phyloP scores from a whole-genome alignment of 2,113 vertebrate genomes.

The Cyanoramphus novaezelandiae region DNA sequence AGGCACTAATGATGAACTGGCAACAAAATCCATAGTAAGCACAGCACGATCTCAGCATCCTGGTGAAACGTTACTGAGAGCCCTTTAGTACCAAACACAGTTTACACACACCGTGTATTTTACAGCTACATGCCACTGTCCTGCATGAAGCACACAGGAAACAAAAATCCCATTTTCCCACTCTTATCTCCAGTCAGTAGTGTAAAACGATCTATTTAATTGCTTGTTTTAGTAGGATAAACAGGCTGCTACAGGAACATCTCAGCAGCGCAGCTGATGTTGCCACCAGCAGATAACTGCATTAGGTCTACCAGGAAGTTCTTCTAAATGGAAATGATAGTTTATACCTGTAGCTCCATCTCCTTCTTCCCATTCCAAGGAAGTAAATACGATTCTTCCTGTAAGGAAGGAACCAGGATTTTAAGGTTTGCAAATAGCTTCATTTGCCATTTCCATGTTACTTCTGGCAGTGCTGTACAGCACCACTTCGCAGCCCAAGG shows the following conservation, averaged over 20 bases:
- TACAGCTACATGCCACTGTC: neutral
- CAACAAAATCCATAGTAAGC: neutral
- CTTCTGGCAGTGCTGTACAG: neutral
- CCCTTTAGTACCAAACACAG: neutral
- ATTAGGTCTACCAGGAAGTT: rapidly evolving
- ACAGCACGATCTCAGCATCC: neutral
- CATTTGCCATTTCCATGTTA: neutral
- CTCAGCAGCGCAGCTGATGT: neutral
- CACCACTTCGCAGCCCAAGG: neutral
- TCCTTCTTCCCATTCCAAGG: neutral
- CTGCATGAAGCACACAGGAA: neutral
- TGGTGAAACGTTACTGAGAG: neutral
- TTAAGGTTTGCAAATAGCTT: neutral
- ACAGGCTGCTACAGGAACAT: neutral
- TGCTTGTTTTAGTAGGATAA: neutral
- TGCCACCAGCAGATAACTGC: neutral
- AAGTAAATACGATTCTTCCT: neutral
- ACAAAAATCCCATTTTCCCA: neutral
- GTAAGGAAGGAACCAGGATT: neutral
- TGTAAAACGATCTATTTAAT: neutral
- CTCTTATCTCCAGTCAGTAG: neutral
- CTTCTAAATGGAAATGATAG: neutral
- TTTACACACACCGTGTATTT: rapidly evolving
- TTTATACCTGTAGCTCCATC: neutral
- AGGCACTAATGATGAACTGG: neutral